These are phyloP conservation scores for Circaetus cinerascens DNA, from an alignment of 2,113 vertebrate genomes.

Conservation along the genomic window DNA sequence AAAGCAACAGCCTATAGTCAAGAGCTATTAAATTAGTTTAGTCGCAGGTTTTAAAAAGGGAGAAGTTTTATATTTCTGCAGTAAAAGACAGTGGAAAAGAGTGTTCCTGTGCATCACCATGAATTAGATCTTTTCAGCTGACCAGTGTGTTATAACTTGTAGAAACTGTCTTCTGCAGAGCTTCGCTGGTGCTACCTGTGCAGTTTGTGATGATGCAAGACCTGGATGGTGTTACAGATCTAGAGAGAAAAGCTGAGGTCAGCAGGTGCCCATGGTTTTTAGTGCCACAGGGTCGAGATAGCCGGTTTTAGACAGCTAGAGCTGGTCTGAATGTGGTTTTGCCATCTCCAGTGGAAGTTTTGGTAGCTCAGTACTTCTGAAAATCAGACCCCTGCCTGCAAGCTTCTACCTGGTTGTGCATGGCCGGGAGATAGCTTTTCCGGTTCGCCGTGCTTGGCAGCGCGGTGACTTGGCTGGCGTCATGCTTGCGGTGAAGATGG, in stretches of 20 bases:
- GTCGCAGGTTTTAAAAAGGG: background rate
- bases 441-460: no score
- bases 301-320: background rate
- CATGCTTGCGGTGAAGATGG: no score
- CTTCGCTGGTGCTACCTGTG: background rate
- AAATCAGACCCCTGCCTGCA: background rate
- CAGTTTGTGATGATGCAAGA: background rate
- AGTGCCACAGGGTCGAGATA: background rate
- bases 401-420: no score
- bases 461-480: no score
- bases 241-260: background rate
- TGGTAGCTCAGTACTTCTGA: background rate
- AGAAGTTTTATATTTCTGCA: background rate
- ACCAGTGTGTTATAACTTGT: background rate
- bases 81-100: background rate
- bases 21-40: background rate
- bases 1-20: background rate
- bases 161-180: background rate
- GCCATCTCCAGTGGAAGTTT: background rate
- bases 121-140: background rate
- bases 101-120: background rate
- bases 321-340: accelerated
- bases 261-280: accelerated
- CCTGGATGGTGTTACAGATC: background rate
- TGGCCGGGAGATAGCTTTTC: no score